These are phyloP conservation scores for Sparidentex hasta DNA, from an alignment of 2,797 vertebrate species.

Conservation along the genomic window DNA sequence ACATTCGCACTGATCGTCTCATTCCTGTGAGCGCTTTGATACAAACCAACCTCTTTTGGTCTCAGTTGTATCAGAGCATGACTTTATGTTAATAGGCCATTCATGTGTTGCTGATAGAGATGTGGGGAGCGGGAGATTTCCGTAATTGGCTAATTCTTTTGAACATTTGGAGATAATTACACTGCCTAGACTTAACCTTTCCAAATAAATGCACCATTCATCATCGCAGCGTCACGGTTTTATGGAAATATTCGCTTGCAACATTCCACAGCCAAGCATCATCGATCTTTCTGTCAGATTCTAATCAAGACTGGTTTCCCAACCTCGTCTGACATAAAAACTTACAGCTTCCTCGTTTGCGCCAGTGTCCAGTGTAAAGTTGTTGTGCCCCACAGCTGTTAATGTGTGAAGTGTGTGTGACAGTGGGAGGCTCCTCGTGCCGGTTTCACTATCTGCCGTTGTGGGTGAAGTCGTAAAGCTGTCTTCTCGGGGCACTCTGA, in stretches of 20 bases:
- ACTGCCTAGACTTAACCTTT: conserved; percentile 10
- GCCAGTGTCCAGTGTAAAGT: conserved; percentile 1
- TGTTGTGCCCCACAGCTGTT: background rate
- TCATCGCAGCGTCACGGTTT: background rate
- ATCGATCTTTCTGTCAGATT: conserved; percentile 26
- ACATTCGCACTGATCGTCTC: conserved; percentile 39
- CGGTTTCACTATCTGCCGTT: conserved; percentile 12
- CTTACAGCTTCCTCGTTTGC: conserved; percentile 30
- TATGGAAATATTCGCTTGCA: conserved; percentile 21
- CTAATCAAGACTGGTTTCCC: conserved; percentile 18
- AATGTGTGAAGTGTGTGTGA: conserved; percentile 28
- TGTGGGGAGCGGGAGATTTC: background rate
- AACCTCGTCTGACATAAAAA: conserved; percentile 19
- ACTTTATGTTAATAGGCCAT: conserved; percentile 3
- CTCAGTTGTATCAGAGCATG: conserved; percentile 30
- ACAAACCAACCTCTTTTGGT: conserved; percentile 22
- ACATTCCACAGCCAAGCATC: conserved; percentile 5
- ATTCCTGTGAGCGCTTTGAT: conserved; percentile 28
- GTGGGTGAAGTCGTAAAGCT: conserved; percentile 25
- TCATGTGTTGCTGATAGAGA: conserved; percentile 5
- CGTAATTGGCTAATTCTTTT: conserved; percentile 32
- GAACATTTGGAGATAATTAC: background rate
- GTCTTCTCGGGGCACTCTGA: conserved; percentile 8
- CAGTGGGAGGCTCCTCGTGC: background rate
- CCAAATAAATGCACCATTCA: conserved; percentile 12